Evolutionary conservation across 1,140 invertebrate genomes (phyloP).

Genomic region (Scaptomyza pallida): DNA sequence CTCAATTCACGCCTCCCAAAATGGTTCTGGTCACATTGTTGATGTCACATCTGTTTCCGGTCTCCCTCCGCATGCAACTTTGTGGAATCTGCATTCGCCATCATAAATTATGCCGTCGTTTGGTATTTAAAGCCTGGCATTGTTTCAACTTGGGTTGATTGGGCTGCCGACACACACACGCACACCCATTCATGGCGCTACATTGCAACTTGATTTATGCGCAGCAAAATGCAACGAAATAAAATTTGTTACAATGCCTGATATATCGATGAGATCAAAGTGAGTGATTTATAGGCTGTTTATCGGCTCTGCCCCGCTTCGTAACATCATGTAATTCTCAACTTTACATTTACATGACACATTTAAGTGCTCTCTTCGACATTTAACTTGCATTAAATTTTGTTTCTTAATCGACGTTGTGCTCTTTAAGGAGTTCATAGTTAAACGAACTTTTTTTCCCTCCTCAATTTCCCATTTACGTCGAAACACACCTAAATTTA

Average conservation of each 20-base stretch:
- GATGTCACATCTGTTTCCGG: slow-evolving; percentile 74
- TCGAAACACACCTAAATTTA: slow-evolving; percentile 29
- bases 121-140: slow-evolving; percentile 68
- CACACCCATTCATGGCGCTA: slow-evolving; percentile 4
- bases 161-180: slow-evolving; percentile 12
- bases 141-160: slow-evolving; percentile 44
- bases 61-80: slow-evolving; percentile 24
- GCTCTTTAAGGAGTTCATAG: background rate
- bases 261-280: slow-evolving; percentile 77
- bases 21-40: slow-evolving; percentile 43
- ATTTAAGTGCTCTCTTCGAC: slow-evolving; percentile 22
- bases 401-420: slow-evolving; percentile 4
- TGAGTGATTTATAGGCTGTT: slow-evolving; percentile 72
- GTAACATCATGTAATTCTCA: slow-evolving; percentile 59
- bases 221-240: slow-evolving; percentile 64
- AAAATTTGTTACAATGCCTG: slow-evolving; percentile 61
- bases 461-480: slow-evolving; percentile 7
- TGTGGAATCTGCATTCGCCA: slow-evolving; percentile 34
- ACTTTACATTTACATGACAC: slow-evolving; percentile 45
- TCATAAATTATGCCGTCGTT: slow-evolving; percentile 67
- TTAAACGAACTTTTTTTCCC: too few species aligned
- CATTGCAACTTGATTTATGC: slow-evolving; percentile 64
- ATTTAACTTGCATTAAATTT: background rate
- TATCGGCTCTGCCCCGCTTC: slow-evolving; percentile 40
- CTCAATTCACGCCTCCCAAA: slow-evolving; percentile 14